A percentile compares a stretch with the other conserved stretches of the same genome.
Evolutionary conservation across 2,888 invertebrate species (phyloP).

Genomic region (Notocelia uddmanniana): DNA sequence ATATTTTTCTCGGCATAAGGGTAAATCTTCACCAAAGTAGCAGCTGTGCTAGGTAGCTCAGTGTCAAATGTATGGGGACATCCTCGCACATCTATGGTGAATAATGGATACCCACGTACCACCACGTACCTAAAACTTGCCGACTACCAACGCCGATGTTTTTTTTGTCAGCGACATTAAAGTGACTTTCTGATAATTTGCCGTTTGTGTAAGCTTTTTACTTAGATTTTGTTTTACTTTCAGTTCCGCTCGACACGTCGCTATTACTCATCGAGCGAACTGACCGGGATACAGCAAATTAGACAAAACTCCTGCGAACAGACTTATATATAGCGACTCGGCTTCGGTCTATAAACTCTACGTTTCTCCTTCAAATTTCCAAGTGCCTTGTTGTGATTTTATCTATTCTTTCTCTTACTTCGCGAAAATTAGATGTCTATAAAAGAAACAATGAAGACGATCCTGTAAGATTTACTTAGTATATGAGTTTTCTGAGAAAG

Average conservation of each 20-base stretch:
- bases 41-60: no score
- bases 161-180: background rate
- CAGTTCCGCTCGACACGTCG: constrained; percentile 91
- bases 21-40: no score
- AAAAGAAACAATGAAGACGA: constrained; percentile 24
- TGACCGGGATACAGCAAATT: constrained; percentile 89
- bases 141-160: background rate
- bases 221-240: constrained; percentile 77
- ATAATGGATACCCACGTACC: no score
- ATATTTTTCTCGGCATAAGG: no score
- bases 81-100: no score
- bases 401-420: constrained; percentile 56
- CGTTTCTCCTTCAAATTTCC: constrained; percentile 62
- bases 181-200: constrained; percentile 46
- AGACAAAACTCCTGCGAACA: constrained; percentile 94
- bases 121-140: no score
- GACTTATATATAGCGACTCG: constrained; percentile 91
- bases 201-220: constrained; percentile 53
- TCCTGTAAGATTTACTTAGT: constrained; percentile 23
- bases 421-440: constrained; percentile 44
- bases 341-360: constrained; percentile 53
- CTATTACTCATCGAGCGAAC: constrained; percentile 93
- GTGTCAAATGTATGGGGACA: no score
- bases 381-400: constrained; percentile 74
- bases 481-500: constrained; percentile 31